A percentile compares a stretch with the other conserved stretches of the same genome.
phyloP scores from a whole-genome alignment of 2,113 vertebrate genomes.

The Proterorhinus semilunaris region DNA sequence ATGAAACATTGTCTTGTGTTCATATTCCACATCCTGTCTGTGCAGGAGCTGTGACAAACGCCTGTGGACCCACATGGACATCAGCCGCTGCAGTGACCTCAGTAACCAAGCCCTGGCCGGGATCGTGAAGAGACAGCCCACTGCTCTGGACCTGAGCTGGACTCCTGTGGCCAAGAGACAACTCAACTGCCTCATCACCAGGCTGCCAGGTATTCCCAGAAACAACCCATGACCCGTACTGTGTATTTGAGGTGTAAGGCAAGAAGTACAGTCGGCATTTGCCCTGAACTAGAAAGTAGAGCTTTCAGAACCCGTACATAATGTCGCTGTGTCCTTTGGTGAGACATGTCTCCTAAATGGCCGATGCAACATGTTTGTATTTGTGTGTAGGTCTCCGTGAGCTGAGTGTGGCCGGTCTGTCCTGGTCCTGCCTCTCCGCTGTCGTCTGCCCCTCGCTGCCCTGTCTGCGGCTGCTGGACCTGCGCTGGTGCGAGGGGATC shows the following conservation, averaged over 20 bases:
- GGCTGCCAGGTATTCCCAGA: slow-evolving; percentile 81
- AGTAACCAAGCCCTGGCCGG: slow-evolving; percentile 89
- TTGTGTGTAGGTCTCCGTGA: slow-evolving; percentile 85
- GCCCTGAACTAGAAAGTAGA: too few relatives aligned
- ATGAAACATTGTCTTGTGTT: too few relatives aligned
- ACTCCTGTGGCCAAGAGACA: slow-evolving; percentile 96
- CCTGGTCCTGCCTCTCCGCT: slow-evolving; percentile 90
- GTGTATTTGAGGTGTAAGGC: too few relatives aligned
- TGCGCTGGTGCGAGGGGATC: slow-evolving; percentile 94
- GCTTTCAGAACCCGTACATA: too few relatives aligned
- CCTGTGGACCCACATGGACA: slow-evolving; percentile 91
- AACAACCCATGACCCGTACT: too few relatives aligned
- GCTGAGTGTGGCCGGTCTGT: slow-evolving; percentile 88
- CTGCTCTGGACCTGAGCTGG: slow-evolving; percentile 94
- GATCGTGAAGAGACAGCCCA: slow-evolving; percentile 91
- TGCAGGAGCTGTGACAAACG: slow-evolving; percentile 86
- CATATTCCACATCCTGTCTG: background rate
- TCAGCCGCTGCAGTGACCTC: slow-evolving; percentile 92
- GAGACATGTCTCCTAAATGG: too few relatives aligned
- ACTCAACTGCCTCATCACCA: slow-evolving; percentile 91
- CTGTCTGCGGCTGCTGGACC: slow-evolving; percentile 89
- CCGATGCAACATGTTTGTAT: background rate
- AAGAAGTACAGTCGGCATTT: too few relatives aligned
- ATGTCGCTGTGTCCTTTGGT: too few relatives aligned
- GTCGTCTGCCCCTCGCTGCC: slow-evolving; percentile 90